These are phyloP conservation scores for Bedellia somnulentella DNA, from an alignment of 2,888 invertebrate genomes.

Conservation along the genomic window DNA sequence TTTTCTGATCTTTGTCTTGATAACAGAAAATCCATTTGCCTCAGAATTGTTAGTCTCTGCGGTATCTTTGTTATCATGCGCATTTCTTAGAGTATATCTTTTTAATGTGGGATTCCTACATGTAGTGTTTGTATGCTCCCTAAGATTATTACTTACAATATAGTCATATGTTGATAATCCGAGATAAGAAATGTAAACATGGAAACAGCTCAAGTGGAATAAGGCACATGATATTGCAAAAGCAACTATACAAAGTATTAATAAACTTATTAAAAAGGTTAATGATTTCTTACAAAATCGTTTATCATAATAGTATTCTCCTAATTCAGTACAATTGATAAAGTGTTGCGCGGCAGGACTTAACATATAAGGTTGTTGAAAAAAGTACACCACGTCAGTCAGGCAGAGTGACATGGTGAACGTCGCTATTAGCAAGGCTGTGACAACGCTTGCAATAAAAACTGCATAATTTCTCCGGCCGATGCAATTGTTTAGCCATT, in stretches of 20 bases:
- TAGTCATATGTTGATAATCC: slow-evolving; percentile 91
- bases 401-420: slow-evolving; percentile 71
- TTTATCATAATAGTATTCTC: slow-evolving; percentile 11
- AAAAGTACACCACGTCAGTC: slow-evolving; percentile 69
- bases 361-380: slow-evolving; percentile 61
- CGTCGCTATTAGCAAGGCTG: slow-evolving; percentile 73
- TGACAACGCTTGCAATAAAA: slow-evolving; percentile 78
- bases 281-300: slow-evolving; percentile 33
- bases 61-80: no score
- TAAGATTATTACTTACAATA: slow-evolving; percentile 61
- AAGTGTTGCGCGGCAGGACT: slow-evolving; percentile 56
- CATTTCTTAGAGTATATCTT: no score
- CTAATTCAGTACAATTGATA: slow-evolving; percentile 25
- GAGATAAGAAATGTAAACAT: slow-evolving; percentile 81
- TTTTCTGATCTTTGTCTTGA: no score
- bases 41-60: no score
- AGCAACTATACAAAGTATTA: slow-evolving; percentile 69
- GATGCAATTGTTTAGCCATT: slow-evolving; percentile 98
- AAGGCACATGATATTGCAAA: slow-evolving; percentile 75
- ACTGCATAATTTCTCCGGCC: slow-evolving; percentile 87
- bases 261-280: slow-evolving; percentile 33
- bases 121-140: no score
- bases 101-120: no score
- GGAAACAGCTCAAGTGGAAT: slow-evolving; percentile 84
- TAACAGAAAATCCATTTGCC: no score